Conservation (phyloP, 2,888 invertebrate species). For the Gasteruption jaculator region DNA sequence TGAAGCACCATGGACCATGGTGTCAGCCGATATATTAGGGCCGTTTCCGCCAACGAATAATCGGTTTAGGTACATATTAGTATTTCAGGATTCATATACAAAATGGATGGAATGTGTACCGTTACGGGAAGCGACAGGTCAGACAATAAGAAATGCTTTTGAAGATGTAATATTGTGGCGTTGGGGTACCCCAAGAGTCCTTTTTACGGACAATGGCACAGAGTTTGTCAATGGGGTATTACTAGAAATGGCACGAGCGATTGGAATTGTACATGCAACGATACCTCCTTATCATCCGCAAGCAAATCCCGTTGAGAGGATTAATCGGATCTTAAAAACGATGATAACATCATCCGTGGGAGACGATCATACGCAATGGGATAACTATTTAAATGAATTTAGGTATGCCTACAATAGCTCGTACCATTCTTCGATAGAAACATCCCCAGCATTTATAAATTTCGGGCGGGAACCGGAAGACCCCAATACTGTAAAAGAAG, state of each 20-base stretch:
- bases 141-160: slow-evolving; percentile 14
- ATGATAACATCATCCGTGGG: not conserved
- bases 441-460: slow-evolving; percentile 19
- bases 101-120: too few relatives aligned
- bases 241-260: too few relatives aligned
- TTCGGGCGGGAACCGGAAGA: too few relatives aligned
- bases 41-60: not conserved
- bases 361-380: slow-evolving; percentile 14
- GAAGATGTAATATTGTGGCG: slow-evolving; percentile 18
- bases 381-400: slow-evolving; percentile 16
- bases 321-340: too few relatives aligned
- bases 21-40: not conserved
- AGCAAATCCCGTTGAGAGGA: too few relatives aligned
- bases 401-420: slow-evolving; percentile 23
- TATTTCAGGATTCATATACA: slow-evolving; percentile 24
- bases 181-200: slow-evolving; percentile 18
- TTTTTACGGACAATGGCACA: slow-evolving; percentile 25
- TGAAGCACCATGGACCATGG: slow-evolving; percentile 2
- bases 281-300: not conserved
- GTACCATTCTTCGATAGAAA: slow-evolving; percentile 13
- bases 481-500: too few relatives aligned
- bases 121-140: not conserved
- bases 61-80: slow-evolving; percentile 19
- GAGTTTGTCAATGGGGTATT: slow-evolving; percentile 20
- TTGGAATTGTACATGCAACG: not conserved